phyloP scores from a whole-genome alignment of 2,797 vertebrate species.

The Erethizon dorsatum region DNA sequence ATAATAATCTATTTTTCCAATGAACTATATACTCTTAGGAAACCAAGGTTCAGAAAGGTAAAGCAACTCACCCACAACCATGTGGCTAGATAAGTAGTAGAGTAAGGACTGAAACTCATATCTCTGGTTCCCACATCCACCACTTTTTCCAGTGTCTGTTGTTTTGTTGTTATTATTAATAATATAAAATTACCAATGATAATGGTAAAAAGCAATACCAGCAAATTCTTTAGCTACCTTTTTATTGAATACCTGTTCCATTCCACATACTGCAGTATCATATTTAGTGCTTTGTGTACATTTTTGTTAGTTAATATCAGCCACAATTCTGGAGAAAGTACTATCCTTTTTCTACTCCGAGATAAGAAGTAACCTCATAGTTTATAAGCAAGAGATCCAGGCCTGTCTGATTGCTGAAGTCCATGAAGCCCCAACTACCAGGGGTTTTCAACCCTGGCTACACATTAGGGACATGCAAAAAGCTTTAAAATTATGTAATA shows the following conservation, averaged over 20 bases:
- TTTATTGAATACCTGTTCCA: neutral
- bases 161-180: conserved; percentile 36
- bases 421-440: neutral
- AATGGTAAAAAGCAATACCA: neutral
- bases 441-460: conserved; percentile 27
- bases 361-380: conserved; percentile 1
- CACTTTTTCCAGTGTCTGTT: neutral
- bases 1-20: conserved; percentile 26
- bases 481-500: neutral
- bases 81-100: neutral
- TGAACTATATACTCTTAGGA: conserved; percentile 18
- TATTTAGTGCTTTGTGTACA: neutral
- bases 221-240: conserved; percentile 1
- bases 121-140: neutral
- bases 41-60: conserved; percentile 6
- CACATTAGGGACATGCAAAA: neutral
- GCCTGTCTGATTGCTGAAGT: conserved; percentile 37
- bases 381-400: conserved; percentile 26
- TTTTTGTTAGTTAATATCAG: conserved; percentile 40
- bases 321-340: conserved; percentile 25
- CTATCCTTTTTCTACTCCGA: neutral
- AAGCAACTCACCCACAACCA: neutral
- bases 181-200: conserved; percentile 51
- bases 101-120: conserved; percentile 6
- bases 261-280: neutral